Percentiles rank a stretch among this genome's conserved stretches.
These are phyloP conservation scores for Copsychus sechellarum DNA, from an alignment of 2,113 vertebrate species.

Conservation along the genomic window DNA sequence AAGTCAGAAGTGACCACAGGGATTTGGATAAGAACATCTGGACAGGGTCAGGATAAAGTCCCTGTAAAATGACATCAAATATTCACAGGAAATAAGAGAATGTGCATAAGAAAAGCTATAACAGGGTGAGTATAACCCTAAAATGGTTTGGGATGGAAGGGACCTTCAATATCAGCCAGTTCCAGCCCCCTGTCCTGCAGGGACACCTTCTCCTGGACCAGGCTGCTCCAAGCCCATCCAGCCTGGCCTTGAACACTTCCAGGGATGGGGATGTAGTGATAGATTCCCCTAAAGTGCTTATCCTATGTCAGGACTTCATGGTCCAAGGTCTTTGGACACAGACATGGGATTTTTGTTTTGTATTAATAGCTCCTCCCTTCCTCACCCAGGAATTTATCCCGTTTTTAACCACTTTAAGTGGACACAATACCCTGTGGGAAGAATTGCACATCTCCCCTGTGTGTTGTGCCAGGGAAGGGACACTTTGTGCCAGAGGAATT, in stretches of 20 bases:
- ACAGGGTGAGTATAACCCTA: neutral
- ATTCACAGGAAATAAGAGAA: neutral
- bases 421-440: neutral
- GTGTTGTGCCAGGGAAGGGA: neutral
- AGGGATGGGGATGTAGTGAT: neutral
- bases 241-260: neutral
- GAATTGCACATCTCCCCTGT: neutral
- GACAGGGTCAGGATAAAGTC: neutral
- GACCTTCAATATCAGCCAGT: neutral
- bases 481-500: neutral
- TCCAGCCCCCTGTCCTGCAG: neutral
- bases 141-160: neutral
- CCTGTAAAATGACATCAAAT: neutral
- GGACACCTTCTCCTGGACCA: neutral
- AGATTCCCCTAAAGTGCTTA: neutral
- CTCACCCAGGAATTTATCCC: neutral
- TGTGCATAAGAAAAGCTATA: fast-evolving
- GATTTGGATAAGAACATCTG: neutral
- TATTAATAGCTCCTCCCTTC: neutral
- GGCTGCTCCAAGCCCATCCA: neutral
- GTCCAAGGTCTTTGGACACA: neutral
- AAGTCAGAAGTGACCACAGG: neutral
- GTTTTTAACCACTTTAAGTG: neutral
- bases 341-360: neutral
- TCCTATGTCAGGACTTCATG: fast-evolving